Evolutionary conservation across 37 sponge, comb jelly and placozoan genomes (phyloP).

Genomic region (Mnemiopsis leidyi): DNA sequence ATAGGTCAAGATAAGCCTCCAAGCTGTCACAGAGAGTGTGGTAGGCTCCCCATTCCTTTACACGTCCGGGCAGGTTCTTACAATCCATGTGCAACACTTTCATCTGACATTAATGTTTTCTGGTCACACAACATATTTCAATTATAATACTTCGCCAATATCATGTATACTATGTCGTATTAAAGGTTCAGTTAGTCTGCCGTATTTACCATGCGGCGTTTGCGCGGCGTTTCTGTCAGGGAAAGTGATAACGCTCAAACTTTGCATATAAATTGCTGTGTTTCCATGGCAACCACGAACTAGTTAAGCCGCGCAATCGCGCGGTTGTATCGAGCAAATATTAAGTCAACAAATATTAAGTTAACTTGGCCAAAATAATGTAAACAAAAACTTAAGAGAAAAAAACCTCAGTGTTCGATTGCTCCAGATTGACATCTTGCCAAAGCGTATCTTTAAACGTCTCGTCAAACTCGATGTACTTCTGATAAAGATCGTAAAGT

Average conservation of each 20-base stretch:
- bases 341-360: too few relatives aligned
- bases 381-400: too few relatives aligned
- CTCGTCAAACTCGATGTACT: constrained; percentile 79
- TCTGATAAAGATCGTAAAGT: constrained; percentile 79
- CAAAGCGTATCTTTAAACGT: constrained; percentile 83
- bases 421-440: constrained; percentile 80
- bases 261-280: constrained; percentile 48
- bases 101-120: constrained; percentile 1
- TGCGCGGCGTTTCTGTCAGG: constrained; percentile 67
- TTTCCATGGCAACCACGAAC: neutral
- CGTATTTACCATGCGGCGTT: too few relatives aligned
- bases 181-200: too few relatives aligned
- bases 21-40: constrained; percentile 72
- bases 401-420: constrained; percentile 69
- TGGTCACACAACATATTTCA: too few relatives aligned
- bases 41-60: constrained; percentile 85
- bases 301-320: constrained; percentile 19
- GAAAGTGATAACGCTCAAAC: neutral
- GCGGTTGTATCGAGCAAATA: too few relatives aligned
- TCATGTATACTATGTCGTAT: too few relatives aligned
- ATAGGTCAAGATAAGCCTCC: constrained; percentile 69
- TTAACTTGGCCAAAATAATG: too few relatives aligned
- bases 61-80: constrained; percentile 72
- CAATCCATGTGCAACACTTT: constrained; percentile 44
- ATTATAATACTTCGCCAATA: too few relatives aligned